Percentiles rank a stretch among this genome's conserved stretches.
Evolutionary conservation across 2,113 vertebrate species (phyloP).

Genomic region (Phodopus roborovskii): DNA sequence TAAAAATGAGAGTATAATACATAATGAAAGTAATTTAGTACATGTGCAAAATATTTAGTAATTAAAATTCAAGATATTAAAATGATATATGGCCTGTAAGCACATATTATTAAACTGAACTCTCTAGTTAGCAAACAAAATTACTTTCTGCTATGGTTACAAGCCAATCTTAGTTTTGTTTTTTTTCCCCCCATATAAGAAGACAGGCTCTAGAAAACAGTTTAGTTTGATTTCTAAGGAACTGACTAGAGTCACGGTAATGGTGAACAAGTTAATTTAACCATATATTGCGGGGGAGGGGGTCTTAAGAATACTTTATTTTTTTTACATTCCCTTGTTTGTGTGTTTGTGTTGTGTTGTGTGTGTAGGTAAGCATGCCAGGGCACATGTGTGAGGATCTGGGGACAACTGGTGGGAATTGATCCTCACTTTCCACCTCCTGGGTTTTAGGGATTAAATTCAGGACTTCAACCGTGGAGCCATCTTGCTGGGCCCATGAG

Average conservation of each 20-base stretch:
- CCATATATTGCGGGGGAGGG: background rate
- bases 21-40: background rate
- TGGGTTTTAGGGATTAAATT: background rate
- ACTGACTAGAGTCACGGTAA: background rate
- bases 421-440: background rate
- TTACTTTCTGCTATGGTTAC: background rate
- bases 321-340: background rate
- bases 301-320: background rate
- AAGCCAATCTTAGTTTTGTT: background rate
- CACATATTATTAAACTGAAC: background rate
- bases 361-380: background rate
- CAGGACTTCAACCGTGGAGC: background rate
- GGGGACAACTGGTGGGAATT: background rate
- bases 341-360: background rate
- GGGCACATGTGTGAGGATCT: background rate
- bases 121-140: background rate
- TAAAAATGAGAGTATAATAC: background rate
- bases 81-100: background rate
- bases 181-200: background rate
- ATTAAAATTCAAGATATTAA: background rate
- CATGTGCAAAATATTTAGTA: background rate
- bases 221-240: background rate
- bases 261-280: background rate
- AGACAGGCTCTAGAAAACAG: background rate
- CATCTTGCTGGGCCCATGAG: background rate